Evolutionary conservation across 2,888 invertebrate genomes (phyloP).

Genomic region (Mesorhabditis belari): DNA sequence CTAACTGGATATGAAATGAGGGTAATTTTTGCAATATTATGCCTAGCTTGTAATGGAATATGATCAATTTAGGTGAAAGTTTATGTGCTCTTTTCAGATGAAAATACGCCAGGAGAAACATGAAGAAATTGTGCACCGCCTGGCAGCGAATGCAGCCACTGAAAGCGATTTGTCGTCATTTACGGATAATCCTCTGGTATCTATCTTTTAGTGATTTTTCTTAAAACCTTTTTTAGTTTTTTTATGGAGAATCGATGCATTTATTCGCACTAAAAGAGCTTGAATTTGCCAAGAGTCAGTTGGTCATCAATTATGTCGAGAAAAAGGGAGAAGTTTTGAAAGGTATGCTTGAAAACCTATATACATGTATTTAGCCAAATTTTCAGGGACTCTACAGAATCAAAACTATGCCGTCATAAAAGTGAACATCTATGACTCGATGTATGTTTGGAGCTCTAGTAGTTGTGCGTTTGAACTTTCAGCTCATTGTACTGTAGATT

Average conservation of each 20-base stretch:
- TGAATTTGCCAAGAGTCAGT: neutral
- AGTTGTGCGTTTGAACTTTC: no score
- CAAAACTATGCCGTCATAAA: neutral
- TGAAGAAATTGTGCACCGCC: neutral
- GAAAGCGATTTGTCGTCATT: neutral
- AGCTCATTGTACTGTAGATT: no score
- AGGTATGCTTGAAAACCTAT: neutral
- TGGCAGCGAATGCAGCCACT: neutral
- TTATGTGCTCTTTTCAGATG: no score
- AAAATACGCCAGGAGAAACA: neutral
- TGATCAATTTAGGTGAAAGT: no score
- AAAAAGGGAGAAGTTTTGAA: neutral
- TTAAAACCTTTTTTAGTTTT: neutral
- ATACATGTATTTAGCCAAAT: neutral
- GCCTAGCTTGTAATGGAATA: no score
- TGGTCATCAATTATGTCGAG: neutral
- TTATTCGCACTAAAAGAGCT: neutral
- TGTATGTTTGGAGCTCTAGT: no score
- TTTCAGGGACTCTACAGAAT: neutral
- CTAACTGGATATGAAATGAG: neutral
- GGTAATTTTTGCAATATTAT: no score
- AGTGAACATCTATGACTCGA: neutral
- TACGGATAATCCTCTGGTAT: neutral
- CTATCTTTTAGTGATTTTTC: neutral
- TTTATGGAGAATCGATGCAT: neutral